Conservation (phyloP, 2,797 vertebrate genomes). For the Melanogrammus aeglefinus region DNA sequence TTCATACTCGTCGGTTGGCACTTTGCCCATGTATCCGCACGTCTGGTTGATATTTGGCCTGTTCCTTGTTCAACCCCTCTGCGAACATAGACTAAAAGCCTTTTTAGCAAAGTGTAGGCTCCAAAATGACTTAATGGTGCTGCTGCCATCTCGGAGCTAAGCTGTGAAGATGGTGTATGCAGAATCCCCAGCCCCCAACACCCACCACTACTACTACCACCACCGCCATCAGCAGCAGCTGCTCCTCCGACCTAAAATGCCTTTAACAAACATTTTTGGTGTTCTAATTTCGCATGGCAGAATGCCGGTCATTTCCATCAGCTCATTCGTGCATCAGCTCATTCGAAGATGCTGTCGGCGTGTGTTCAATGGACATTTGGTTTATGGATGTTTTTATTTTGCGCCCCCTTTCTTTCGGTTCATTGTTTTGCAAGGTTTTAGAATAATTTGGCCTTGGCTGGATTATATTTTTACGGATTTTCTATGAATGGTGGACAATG, state of each 20-base stretch:
- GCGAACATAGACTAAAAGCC: slow-evolving; percentile 73
- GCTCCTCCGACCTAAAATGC: slow-evolving; percentile 31
- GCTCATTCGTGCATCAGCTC: too few relatives aligned
- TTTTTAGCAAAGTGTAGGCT: slow-evolving; percentile 67
- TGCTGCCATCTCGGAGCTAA: slow-evolving; percentile 58
- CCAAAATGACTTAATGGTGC: slow-evolving; percentile 77
- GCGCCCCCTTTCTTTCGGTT: neutral
- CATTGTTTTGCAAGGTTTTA: neutral
- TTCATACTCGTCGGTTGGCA: slow-evolving; percentile 33
- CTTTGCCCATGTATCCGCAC: slow-evolving; percentile 29
- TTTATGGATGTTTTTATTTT: neutral
- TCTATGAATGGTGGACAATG: neutral
- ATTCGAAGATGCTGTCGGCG: slow-evolving; percentile 23
- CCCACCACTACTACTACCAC: neutral
- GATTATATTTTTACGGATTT: neutral
- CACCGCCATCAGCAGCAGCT: neutral
- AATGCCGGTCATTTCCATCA: slow-evolving; percentile 46
- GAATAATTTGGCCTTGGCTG: neutral
- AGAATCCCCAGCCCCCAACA: slow-evolving; percentile 40
- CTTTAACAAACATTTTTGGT: slow-evolving; percentile 46
- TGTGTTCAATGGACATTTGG: neutral
- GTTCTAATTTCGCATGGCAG: slow-evolving; percentile 56
- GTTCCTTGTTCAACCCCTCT: slow-evolving; percentile 40
- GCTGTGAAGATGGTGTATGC: slow-evolving; percentile 47
- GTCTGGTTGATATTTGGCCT: slow-evolving; percentile 37